Conservation (phyloP, 2,888 invertebrate species). For the Iselma pallidipennis region DNA sequence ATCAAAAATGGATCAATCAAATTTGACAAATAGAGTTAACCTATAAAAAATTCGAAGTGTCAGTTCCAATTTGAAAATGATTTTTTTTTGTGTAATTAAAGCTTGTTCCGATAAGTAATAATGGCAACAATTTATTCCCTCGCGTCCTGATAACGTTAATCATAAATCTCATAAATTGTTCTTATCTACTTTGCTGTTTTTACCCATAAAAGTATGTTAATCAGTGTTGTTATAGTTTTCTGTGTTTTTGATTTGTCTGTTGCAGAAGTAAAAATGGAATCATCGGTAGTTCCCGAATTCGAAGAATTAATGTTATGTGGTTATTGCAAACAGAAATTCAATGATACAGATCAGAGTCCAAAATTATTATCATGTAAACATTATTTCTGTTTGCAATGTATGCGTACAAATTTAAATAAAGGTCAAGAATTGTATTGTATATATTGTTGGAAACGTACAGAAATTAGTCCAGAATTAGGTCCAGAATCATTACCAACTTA, state of each 20-base stretch:
- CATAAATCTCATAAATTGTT: background rate
- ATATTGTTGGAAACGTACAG: conserved; percentile 76
- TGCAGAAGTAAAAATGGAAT: conserved; percentile 65
- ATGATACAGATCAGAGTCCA: conserved; percentile 72
- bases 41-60: no score
- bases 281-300: conserved; percentile 68
- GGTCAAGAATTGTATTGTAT: conserved; percentile 71
- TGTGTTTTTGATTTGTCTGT: conserved; percentile 11
- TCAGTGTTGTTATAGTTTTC: background rate
- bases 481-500: conserved; percentile 71
- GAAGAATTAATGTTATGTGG: conserved; percentile 77
- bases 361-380: conserved; percentile 77
- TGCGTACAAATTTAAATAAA: conserved; percentile 69
- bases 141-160: background rate
- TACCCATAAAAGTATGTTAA: no score
- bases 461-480: conserved; percentile 68
- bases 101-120: no score
- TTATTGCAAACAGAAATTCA: conserved; percentile 75
- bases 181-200: background rate
- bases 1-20: no score
- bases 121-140: no score
- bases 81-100: no score
- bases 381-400: conserved; percentile 76
- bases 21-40: no score
- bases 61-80: no score